Evolutionary conservation across 2,888 invertebrate species (phyloP), one percentile per base, ranked within the genome.

Genomic region (Matsumyia berberina): DNA sequence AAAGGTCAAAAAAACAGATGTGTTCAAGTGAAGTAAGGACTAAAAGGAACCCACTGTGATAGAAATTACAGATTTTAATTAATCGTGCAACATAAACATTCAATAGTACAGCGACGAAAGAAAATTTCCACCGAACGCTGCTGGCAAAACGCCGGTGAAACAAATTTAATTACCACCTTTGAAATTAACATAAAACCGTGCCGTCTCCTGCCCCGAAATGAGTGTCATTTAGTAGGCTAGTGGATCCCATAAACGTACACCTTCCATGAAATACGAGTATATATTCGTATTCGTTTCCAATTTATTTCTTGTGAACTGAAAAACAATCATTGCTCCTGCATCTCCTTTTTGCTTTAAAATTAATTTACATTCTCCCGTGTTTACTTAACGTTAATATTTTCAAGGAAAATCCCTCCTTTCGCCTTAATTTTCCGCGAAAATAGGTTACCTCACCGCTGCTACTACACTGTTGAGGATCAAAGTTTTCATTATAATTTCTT

Each of bases 391-490:
- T 70, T 58, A 17, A n/a, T 3, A 24, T 24, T 3, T 24, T 24
- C 24, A 69, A 46, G 46, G 35, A 70, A 49, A 46, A 19, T n/a
- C 8, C 6, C 19, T 12, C 8, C 0, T 15, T 17, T 46, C 7
- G 42, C 42, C 42, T 53, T 42, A 58, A 58, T 66, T 35, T 49
- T 60, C 17, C 58, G 49, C 46, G 37, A 60, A 72, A 72, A 58
- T 37, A 49, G 57, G 58, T 72, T 60, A 19, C 49, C 66, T 29
- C 19, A 8, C 9, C 15, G 33, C 62, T 44, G 12, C 53, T 17
- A 17, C 37, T 46, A 46, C 19, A n/a, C 57, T 69, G 69, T 58
- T 42, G n/a, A 77, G 53, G 69, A 77, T 77, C 77, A 62, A 77
- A 77, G 51, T 77, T 77, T 77, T 15, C 60, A 60, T 51, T 60